These are phyloP conservation scores for Norana najaformis DNA, from an alignment of 2,888 invertebrate genomes.

Conservation along the genomic window DNA sequence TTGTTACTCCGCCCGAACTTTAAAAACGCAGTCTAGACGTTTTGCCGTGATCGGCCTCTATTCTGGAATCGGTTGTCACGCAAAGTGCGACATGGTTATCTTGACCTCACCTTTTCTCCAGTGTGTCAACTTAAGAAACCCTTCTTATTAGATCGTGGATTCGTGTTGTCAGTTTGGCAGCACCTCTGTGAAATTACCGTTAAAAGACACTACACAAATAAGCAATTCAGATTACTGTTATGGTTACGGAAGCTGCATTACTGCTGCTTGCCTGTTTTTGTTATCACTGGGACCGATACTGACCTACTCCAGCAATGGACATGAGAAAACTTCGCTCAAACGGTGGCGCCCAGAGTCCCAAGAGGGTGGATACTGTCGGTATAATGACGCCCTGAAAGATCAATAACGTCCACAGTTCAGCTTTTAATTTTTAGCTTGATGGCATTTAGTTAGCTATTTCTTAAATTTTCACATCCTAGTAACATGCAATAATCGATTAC, in stretches of 20 bases:
- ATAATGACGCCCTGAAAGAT: background rate
- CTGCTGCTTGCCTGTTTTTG: background rate
- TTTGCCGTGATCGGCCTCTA: too few relatives aligned
- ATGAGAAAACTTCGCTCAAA: background rate
- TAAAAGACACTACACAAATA: background rate
- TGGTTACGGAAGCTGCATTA: background rate
- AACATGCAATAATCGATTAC: too few relatives aligned
- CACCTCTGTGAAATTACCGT: background rate
- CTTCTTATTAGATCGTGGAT: background rate
- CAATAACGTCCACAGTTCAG: background rate
- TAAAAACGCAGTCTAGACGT: too few relatives aligned
- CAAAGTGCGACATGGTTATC: background rate
- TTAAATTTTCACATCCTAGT: too few relatives aligned
- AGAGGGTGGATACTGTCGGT: background rate
- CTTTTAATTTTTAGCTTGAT: background rate
- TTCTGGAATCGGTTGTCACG: background rate
- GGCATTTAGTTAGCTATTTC: too few relatives aligned
- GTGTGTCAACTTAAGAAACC: background rate
- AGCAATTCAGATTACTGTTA: background rate
- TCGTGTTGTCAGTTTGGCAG: background rate
- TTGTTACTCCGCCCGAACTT: too few relatives aligned
- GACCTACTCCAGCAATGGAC: background rate
- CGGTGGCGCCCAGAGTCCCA: background rate
- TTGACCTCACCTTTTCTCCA: background rate
- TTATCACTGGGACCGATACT: background rate